Conservation (phyloP, 2,888 invertebrate species). For the Trisateles emortualis region DNA sequence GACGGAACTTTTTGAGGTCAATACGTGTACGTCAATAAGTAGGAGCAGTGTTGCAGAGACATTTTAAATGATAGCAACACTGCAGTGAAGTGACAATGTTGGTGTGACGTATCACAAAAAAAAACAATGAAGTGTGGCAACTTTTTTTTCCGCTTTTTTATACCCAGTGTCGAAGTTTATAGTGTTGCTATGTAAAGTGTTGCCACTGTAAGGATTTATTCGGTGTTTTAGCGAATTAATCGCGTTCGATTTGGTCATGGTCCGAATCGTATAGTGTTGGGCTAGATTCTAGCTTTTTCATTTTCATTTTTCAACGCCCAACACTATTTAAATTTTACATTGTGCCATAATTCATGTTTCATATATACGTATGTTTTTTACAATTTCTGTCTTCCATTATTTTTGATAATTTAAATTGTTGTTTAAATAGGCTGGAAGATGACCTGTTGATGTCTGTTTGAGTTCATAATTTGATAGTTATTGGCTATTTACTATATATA, state of each 20-base stretch:
- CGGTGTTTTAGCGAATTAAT: conserved; percentile 50
- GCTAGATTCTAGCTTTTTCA: conserved; percentile 30
- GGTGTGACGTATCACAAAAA: conserved; percentile 26
- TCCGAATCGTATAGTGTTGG: conserved; percentile 38
- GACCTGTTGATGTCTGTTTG: conserved; percentile 37
- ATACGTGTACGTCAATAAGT: no score
- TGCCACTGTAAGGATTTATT: conserved; percentile 49
- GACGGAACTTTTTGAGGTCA: not conserved
- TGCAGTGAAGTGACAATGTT: conserved; percentile 36
- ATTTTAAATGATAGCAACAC: conserved; percentile 40
- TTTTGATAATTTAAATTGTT: conserved; percentile 37
- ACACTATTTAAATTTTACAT: conserved; percentile 35
- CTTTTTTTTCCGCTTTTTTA: conserved; percentile 41
- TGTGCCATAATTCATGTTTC: conserved; percentile 45
- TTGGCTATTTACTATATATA: conserved; percentile 56
- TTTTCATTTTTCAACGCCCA: conserved; percentile 24
- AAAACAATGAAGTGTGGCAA: conserved; percentile 33
- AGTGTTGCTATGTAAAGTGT: conserved; percentile 48
- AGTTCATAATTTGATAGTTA: conserved; percentile 32
- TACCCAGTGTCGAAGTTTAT: conserved; percentile 42
- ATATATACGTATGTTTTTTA: conserved; percentile 36
- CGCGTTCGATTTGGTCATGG: conserved; percentile 47
- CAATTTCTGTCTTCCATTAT: conserved; percentile 59
- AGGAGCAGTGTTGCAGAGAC: conserved; percentile 40
- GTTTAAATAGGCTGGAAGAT: conserved; percentile 38